Evolutionary conservation across 37 sponge, comb jelly and placozoan species (phyloP).

Genomic region (Hormiphora californensis): DNA sequence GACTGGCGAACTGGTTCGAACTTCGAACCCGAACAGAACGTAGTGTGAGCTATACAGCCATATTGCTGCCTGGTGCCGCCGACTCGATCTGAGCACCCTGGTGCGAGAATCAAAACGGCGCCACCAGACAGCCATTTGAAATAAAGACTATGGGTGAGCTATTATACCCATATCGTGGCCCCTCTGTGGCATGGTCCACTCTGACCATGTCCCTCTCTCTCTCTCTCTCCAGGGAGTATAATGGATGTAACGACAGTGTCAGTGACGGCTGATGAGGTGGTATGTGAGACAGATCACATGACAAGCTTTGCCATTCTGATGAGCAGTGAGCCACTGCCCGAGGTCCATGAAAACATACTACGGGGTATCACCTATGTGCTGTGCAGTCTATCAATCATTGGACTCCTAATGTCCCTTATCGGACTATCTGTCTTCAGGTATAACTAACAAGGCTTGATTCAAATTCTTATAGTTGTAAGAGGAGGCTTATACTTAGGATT

Average conservation of each 20-base stretch:
- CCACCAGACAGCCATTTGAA: background rate
- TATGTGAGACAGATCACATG: constrained; percentile 13
- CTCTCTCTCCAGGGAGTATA: background rate
- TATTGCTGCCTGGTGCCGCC: too few species aligned
- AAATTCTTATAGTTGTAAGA: too few species aligned
- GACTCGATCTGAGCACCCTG: background rate
- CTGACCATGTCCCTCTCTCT: too few species aligned
- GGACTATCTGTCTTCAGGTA: constrained; percentile 41
- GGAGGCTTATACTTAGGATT: too few species aligned
- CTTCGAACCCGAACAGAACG: background rate
- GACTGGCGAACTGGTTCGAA: too few species aligned
- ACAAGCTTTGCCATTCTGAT: constrained; percentile 47
- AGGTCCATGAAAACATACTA: background rate
- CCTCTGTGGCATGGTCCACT: too few species aligned
- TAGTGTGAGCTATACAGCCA: background rate
- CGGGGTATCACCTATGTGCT: background rate
- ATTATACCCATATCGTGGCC: too few species aligned
- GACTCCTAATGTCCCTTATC: constrained; percentile 13
- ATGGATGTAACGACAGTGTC: background rate
- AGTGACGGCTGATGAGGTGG: background rate
- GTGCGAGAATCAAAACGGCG: background rate
- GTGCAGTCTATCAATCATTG: constrained; percentile 42
- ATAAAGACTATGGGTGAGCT: background rate
- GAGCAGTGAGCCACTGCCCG: constrained; percentile 42
- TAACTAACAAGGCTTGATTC: too few species aligned